Conservation (phyloP, 2,113 vertebrate species). For the Cyphomyrus discorhynchus region DNA sequence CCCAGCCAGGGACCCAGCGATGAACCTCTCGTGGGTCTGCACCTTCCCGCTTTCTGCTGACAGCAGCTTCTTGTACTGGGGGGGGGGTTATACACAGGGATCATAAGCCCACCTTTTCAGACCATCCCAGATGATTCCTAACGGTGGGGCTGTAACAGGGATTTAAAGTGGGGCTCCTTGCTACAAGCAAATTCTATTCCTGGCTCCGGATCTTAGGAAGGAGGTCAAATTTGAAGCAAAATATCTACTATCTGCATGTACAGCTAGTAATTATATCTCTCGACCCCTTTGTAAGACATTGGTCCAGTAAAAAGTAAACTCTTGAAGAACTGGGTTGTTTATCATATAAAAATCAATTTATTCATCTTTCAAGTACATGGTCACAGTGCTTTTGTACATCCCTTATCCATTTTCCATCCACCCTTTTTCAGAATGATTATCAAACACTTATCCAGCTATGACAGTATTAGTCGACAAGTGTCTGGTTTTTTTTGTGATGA, state of each 20-base stretch:
- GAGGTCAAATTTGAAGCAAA: neutral
- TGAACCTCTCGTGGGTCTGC: slow-evolving; percentile 76
- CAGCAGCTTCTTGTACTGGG: slow-evolving; percentile 87
- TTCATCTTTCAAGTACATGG: neutral
- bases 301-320: neutral
- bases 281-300: slow-evolving; percentile 7
- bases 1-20: slow-evolving; percentile 91
- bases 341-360: neutral
- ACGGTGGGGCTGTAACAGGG: neutral
- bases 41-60: slow-evolving; percentile 75
- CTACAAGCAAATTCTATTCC: neutral
- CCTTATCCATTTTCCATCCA: neutral
- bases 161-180: neutral
- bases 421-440: neutral
- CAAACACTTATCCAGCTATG: neutral
- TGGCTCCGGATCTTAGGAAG: neutral
- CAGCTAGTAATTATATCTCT: neutral
- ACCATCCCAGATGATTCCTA: neutral
- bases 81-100: slow-evolving; percentile 13
- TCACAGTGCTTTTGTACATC: neutral
- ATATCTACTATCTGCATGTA: neutral
- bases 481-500: neutral
- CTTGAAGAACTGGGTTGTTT: neutral
- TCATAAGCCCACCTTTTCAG: neutral
- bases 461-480: neutral